Evolutionary conservation across 2,888 invertebrate genomes (phyloP).

Genomic region (Oithona nana): DNA sequence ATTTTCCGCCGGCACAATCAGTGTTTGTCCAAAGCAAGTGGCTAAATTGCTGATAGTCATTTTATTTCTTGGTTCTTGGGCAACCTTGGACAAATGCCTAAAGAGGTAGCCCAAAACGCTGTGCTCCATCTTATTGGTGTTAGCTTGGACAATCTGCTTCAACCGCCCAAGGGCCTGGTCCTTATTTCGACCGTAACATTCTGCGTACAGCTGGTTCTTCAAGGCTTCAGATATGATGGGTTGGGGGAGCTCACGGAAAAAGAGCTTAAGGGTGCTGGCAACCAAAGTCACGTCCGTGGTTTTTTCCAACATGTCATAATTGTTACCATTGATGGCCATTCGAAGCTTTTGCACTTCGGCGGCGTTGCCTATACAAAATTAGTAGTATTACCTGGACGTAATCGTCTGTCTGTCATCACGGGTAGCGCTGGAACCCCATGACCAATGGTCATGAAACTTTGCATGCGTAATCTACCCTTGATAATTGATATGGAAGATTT

Average conservation of each 20-base stretch:
- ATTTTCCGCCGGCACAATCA: neutral
- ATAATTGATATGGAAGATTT: too few relatives aligned
- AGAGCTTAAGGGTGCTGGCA: constrained; percentile 6
- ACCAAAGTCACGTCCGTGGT: neutral
- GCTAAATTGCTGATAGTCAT: constrained; percentile 7
- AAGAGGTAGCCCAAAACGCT: neutral
- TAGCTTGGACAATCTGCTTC: neutral
- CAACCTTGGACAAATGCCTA: neutral
- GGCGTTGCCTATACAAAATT: too few relatives aligned
- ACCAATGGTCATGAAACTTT: too few relatives aligned
- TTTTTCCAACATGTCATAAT: neutral
- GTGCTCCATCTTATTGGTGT: neutral
- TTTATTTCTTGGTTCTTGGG: constrained; percentile 1
- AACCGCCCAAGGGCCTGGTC: neutral
- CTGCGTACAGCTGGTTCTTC: neutral
- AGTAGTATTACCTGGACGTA: too few relatives aligned
- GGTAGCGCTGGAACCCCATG: too few relatives aligned
- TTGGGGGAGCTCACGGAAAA: constrained; percentile 7
- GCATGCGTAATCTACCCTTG: too few relatives aligned
- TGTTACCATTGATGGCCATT: neutral
- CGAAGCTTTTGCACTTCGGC: neutral
- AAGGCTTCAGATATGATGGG: neutral
- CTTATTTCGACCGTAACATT: neutral
- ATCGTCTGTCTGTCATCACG: too few relatives aligned
- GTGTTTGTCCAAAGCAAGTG: neutral